Base-by-base conservation (phyloP, 2,888 invertebrate genomes). In the Cheilosia vulpina region DNA sequence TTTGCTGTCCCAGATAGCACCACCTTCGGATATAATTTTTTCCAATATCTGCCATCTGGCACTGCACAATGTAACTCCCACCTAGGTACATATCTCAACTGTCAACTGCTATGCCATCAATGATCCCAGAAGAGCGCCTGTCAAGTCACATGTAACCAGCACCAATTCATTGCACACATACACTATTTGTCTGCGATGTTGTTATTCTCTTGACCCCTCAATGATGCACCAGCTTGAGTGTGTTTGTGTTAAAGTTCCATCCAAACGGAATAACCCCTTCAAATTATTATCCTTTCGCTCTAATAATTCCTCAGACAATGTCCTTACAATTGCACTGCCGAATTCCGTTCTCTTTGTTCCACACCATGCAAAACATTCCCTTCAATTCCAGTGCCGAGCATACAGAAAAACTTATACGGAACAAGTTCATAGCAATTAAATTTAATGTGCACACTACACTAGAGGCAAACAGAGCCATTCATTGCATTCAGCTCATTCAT, bases 351-450 rank as follows among this genome's bases (percentile, higher is more conserved):
- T 15, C 66, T 47, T 50, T 62, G 31, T 55, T 58, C 57, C 27
- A 41, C 13, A 41, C 45, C 17, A 79, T 84, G 84, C 79, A 79
- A 79, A 84, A 47, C 47, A 75, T 38, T 65, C 41, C 47, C 17
- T 41, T 24, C 69, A 62, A 31, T 38, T 24, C 9, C 47, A 15
- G 41, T 45, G 17, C 21, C n/a, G n/a, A 11, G 1, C 5, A 52
- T 41, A n/a, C 43, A 15, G 19, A 79, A 79, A 50, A 65, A 43
- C 58, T 65, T 31, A 9, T 34, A 43, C 76, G 15, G 76, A 85
- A 85, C 85, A 85, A 85, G 85, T 85, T 85, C 81, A 85, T 68
- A 85, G 85, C 85, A 85, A 85, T 85, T 85, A 85, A 85, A 85
- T 81, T 85, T 85, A 85, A 85, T 81, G 85, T 66, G 81, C 81